These are phyloP conservation scores for Gasterosteus aculeatus DNA, from an alignment of 2,113 vertebrate species.

Conservation along the genomic window DNA sequence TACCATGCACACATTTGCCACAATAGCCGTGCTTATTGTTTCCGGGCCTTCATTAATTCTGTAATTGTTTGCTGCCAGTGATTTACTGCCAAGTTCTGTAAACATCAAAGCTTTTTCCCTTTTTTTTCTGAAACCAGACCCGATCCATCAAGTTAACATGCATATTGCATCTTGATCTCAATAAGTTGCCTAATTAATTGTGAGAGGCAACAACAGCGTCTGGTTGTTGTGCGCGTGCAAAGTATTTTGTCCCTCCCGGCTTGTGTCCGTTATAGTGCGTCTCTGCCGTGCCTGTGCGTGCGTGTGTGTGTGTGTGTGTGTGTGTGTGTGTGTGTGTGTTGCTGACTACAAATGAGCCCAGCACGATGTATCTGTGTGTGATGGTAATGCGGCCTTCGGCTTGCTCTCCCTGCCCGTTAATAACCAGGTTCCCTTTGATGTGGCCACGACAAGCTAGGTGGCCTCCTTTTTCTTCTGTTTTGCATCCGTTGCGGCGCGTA, in stretches of 20 bases:
- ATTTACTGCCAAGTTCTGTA: constrained; percentile 80
- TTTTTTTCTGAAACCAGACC: constrained; percentile 68
- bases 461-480: constrained; percentile 69
- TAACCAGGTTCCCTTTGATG: constrained; percentile 80
- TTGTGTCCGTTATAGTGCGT: constrained; percentile 33
- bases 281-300: background rate
- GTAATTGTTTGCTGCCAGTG: constrained; percentile 74
- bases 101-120: constrained; percentile 82
- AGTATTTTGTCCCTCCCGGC: constrained; percentile 55
- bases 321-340: constrained; percentile 34
- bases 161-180: constrained; percentile 78
- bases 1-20: constrained; percentile 79
- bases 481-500: constrained; percentile 75
- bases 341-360: constrained; percentile 59
- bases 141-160: constrained; percentile 81
- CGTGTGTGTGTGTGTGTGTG: constrained; percentile 17
- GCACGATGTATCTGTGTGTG: constrained; percentile 21
- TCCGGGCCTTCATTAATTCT: constrained; percentile 82
- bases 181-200: constrained; percentile 79
- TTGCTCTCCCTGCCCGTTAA: constrained; percentile 71
- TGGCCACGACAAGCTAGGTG: constrained; percentile 60
- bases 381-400: constrained; percentile 70
- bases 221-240: constrained; percentile 60
- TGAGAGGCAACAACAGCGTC: constrained; percentile 64
- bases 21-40: constrained; percentile 70